Conservation (phyloP, 2,888 invertebrate genomes). For the Julus scanicus region DNA sequence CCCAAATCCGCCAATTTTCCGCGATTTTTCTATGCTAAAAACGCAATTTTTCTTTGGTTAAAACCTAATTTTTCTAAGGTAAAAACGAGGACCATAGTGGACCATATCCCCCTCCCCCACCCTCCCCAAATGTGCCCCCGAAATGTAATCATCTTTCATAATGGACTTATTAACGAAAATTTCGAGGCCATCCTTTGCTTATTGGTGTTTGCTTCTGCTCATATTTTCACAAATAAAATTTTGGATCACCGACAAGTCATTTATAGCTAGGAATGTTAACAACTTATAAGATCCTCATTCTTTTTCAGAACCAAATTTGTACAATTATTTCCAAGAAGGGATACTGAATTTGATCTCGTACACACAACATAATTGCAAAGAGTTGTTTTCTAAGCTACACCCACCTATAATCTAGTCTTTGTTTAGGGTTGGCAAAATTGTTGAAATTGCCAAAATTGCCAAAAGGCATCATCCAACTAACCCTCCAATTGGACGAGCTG, state of each 20-base stretch:
- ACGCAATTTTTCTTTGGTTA: too few species aligned
- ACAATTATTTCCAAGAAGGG: conserved; percentile 35
- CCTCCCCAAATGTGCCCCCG: too few species aligned
- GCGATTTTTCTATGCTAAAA: too few species aligned
- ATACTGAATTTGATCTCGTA: neutral
- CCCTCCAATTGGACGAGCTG: conserved; percentile 9
- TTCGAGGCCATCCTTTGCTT: neutral
- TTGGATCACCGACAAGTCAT: neutral
- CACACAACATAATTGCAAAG: conserved; percentile 17
- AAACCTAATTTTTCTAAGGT: too few species aligned
- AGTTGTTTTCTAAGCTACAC: conserved; percentile 5
- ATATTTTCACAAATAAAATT: neutral
- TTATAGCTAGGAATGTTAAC: conserved; percentile 19
- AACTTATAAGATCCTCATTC: neutral
- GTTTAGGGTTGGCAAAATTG: conserved; percentile 37
- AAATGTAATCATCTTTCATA: too few species aligned
- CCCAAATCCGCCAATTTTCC: too few species aligned
- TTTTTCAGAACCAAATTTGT: neutral
- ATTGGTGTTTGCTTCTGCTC: neutral
- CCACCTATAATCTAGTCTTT: conserved; percentile 47
- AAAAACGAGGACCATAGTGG: too few species aligned
- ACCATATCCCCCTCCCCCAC: too few species aligned
- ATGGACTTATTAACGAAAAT: too few species aligned
- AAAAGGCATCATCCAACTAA: conserved; percentile 40
- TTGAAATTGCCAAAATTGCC: conserved; percentile 13